These are phyloP conservation scores for Xenopus petersii DNA, from an alignment of 2,797 vertebrate species.

Conservation along the genomic window DNA sequence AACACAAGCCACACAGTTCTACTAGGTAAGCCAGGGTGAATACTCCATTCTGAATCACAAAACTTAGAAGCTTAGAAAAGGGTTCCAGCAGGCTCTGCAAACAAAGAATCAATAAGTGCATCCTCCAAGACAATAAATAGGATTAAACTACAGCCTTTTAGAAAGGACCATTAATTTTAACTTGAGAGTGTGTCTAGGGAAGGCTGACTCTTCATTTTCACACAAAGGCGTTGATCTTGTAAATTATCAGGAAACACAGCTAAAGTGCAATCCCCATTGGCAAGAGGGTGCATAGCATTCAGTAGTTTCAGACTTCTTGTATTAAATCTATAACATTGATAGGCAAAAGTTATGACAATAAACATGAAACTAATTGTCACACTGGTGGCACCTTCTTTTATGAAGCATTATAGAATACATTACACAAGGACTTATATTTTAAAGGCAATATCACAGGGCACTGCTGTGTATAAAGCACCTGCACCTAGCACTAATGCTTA, in stretches of 20 bases:
- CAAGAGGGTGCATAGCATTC: neutral
- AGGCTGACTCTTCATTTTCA: constrained; percentile 25
- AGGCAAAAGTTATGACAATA: too few relatives aligned
- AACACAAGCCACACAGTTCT: constrained; percentile 93
- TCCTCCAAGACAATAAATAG: constrained; percentile 46
- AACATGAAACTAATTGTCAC: too few relatives aligned
- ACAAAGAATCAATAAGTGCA: constrained; percentile 49
- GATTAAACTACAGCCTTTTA: constrained; percentile 31
- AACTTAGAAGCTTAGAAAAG: constrained; percentile 94
- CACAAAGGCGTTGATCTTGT: constrained; percentile 19
- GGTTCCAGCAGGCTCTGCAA: constrained; percentile 94
- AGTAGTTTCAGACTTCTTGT: too few relatives aligned
- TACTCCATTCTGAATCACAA: constrained; percentile 93
- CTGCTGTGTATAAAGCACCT: too few relatives aligned
- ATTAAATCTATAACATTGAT: too few relatives aligned
- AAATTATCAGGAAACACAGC: constrained; percentile 30
- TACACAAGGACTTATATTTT: too few relatives aligned
- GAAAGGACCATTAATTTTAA: neutral
- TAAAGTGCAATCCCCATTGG: constrained; percentile 26
- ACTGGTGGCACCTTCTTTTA: too few relatives aligned
- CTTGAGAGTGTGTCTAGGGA: neutral
- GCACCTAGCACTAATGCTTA: too few relatives aligned
- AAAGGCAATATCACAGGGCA: too few relatives aligned
- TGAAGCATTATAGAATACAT: too few relatives aligned
- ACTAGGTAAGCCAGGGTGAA: constrained; percentile 94